Evolutionary conservation across 2,888 invertebrate genomes (phyloP).

Genomic region (Neocrepidodera transversa): DNA sequence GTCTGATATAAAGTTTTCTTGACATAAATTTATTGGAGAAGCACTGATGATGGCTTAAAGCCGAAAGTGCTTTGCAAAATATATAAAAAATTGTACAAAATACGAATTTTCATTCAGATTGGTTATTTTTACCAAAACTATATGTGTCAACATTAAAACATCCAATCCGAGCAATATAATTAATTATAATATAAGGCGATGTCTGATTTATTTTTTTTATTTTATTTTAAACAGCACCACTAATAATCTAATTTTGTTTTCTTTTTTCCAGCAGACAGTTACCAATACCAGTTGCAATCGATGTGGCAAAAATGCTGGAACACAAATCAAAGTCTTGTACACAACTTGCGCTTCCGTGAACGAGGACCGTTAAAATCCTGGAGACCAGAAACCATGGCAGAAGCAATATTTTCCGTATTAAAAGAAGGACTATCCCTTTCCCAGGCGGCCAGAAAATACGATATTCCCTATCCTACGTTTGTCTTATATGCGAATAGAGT

Average conservation of each 20-base stretch:
- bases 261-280: conserved; percentile 81
- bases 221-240: background rate
- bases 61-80: too few species aligned
- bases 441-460: conserved; percentile 91
- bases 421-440: conserved; percentile 89
- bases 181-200: too few species aligned
- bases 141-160: too few species aligned
- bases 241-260: conserved; percentile 35
- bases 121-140: too few species aligned
- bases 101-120: too few species aligned
- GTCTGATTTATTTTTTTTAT: too few species aligned
- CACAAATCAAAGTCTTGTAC: conserved; percentile 89
- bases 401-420: conserved; percentile 90
- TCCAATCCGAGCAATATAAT: too few species aligned
- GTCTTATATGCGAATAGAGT: conserved; percentile 92
- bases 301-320: conserved; percentile 98
- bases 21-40: too few species aligned
- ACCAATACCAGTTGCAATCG: conserved; percentile 92
- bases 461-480: conserved; percentile 94
- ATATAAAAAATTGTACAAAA: too few species aligned
- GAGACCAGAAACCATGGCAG: conserved; percentile 95
- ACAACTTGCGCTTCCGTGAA: conserved; percentile 89
- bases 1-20: too few species aligned
- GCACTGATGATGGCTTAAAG: too few species aligned
- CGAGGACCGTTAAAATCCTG: conserved; percentile 91